These are phyloP conservation scores for Proisotoma minuta DNA, from an alignment of 2,888 invertebrate species.

Conservation along the genomic window DNA sequence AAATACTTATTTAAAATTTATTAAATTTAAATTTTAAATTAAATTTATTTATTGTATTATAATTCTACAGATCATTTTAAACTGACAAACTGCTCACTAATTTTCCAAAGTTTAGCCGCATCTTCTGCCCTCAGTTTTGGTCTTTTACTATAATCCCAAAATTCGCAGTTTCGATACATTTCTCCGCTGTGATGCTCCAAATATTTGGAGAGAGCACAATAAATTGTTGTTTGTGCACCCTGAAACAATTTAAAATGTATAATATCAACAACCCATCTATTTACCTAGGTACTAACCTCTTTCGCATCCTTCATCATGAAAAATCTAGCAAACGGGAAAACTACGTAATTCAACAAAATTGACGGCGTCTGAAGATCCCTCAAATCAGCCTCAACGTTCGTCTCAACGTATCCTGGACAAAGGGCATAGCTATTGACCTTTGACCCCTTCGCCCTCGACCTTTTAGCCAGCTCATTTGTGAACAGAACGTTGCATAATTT, in stretches of 20 bases:
- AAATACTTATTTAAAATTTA: no score
- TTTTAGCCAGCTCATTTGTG: constrained; percentile 48
- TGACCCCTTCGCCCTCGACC: constrained; percentile 29
- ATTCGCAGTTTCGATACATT: constrained; percentile 69
- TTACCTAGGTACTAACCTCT: constrained; percentile 16
- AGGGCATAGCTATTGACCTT: constrained; percentile 29
- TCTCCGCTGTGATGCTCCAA: constrained; percentile 64
- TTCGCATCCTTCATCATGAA: constrained; percentile 21
- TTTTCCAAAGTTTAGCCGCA: constrained; percentile 65
- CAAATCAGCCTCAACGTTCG: constrained; percentile 31
- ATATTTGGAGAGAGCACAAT: constrained; percentile 70
- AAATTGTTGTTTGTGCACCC: constrained; percentile 74
- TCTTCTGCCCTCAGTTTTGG: constrained; percentile 60
- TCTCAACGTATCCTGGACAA: constrained; percentile 39
- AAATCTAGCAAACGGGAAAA: constrained; percentile 23
- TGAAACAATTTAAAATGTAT: constrained; percentile 49
- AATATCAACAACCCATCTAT: neutral
- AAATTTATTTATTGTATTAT: no score
- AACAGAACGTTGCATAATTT: constrained; percentile 52
- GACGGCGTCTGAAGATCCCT: no score
- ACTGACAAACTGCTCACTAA: constrained; percentile 61
- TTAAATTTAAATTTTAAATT: no score
- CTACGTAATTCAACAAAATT: no score
- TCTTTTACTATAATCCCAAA: constrained; percentile 54
- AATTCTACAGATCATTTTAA: no score